A percentile compares a stretch with the other conserved stretches of the same genome.
These are phyloP conservation scores for Anguilla pacifica DNA, from an alignment of 2,797 vertebrate species.

Conservation along the genomic window DNA sequence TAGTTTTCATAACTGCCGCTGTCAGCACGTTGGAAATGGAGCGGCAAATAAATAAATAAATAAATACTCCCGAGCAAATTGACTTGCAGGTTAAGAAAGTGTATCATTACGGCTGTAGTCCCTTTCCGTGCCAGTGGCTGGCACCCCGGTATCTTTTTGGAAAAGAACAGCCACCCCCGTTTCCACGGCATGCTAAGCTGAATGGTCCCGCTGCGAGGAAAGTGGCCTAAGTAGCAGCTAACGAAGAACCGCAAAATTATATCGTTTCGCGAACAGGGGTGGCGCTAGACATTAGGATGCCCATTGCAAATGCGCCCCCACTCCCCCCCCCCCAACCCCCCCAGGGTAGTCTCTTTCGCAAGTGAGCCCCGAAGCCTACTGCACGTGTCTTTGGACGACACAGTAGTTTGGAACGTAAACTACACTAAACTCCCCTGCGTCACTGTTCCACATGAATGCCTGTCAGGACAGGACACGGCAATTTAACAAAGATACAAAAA, in stretches of 20 bases:
- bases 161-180: background rate
- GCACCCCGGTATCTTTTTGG: background rate
- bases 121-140: too few species aligned
- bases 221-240: conserved; percentile 29
- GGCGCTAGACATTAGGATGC: conserved; percentile 45
- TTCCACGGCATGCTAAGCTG: conserved; percentile 64
- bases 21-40: conserved; percentile 61
- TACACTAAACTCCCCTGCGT: too few species aligned
- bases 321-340: conserved; percentile 46
- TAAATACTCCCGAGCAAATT: conserved; percentile 49
- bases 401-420: too few species aligned
- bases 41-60: background rate
- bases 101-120: conserved; percentile 28
- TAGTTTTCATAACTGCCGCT: conserved; percentile 61
- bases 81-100: conserved; percentile 46
- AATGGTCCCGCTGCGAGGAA: conserved; percentile 59
- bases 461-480: background rate
- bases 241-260: conserved; percentile 13
- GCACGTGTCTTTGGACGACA: too few species aligned
- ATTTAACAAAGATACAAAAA: background rate
- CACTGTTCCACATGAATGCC: too few species aligned
- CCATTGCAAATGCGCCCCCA: conserved; percentile 22
- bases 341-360: too few species aligned
- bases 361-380: too few species aligned
- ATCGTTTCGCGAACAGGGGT: background rate